These are phyloP conservation scores for Garra rufa DNA, from an alignment of 2,113 vertebrate genomes.

Conservation along the genomic window DNA sequence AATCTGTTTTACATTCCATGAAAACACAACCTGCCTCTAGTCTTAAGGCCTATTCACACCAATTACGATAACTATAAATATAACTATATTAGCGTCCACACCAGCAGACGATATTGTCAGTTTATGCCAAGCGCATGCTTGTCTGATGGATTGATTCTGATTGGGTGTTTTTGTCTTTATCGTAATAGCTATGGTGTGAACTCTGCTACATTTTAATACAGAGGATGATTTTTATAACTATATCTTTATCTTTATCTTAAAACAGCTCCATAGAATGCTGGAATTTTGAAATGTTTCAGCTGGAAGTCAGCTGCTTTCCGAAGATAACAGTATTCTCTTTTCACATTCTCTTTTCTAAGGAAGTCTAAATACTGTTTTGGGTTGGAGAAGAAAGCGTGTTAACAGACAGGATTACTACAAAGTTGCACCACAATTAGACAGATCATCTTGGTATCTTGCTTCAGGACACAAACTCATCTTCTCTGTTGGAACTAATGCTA, in stretches of 20 bases:
- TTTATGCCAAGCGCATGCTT: too few species aligned
- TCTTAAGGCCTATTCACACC: neutral
- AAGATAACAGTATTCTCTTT: neutral
- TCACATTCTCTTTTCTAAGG: neutral
- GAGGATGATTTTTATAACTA: too few species aligned
- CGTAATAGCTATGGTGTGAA: too few species aligned
- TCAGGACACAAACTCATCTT: slow-evolving; percentile 25
- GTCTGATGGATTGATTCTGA: too few species aligned
- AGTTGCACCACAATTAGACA: slow-evolving; percentile 25
- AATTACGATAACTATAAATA: too few species aligned
- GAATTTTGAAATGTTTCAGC: neutral
- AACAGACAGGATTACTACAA: slow-evolving; percentile 19
- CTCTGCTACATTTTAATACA: too few species aligned
- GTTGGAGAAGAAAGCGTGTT: slow-evolving; percentile 53
- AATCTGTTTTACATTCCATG: neutral
- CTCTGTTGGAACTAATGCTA: slow-evolving; percentile 60
- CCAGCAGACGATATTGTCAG: too few species aligned
- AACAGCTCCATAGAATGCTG: neutral
- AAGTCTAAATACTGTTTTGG: slow-evolving; percentile 43
- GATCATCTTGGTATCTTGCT: slow-evolving; percentile 22
- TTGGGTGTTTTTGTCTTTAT: too few species aligned
- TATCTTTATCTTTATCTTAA: too few species aligned
- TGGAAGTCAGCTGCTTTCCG: neutral
- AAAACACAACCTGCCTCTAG: neutral
- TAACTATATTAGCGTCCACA: too few species aligned